Base-by-base conservation (phyloP, 2,113 vertebrate species). In the Chinchilla lanigera region DNA sequence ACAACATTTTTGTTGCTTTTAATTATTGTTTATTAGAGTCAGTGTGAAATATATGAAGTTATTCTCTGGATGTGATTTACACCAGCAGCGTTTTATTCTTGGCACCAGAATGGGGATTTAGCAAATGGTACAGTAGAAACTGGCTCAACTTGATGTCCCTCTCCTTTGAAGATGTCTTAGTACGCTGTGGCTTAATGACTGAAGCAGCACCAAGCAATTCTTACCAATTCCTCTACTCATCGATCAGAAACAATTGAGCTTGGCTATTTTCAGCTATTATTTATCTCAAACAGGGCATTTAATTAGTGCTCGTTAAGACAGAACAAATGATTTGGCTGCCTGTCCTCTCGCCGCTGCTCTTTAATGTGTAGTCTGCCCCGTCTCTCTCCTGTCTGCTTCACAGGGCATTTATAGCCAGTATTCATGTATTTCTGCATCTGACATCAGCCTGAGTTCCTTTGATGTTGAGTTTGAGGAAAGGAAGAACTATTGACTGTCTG, bases 211-310 rank as follows among this genome's bases (percentile, higher is more conserved):
- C 38, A 86, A 91, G n/a, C 3, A 2, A 69, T 38, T 86, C 69
- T 41, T 41, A 92, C 69, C 63, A 90, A 78, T 83, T 87, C 86
- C n/a, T 97, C 73, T 96, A 94, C 33, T 90, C 75, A 75, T 86
- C 20, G n/a, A 90, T 75, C 90, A 96, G 47, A 88, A 95, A 91
- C 85, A 78, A 93, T 0, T 91, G 90, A 41, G 90, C 54, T 94
- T 95, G 80, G 93, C 73, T 93, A 91, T 84, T 92, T 92, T 92
- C 83, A 65, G 93, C 50, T 97, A 77, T 81, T 95, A 96, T 93
- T 93, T 96, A 78, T 91, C 54, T 94, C 85, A 95, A 90, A 94
- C 47, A 47, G 69, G 71, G 61, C 86, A 91, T 95, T 96, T 93
- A 94, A 95, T 96, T 95, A 91, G 94, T 58, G 69, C 89, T 95